Conservation (phyloP, 2,888 invertebrate genomes). For the Xestobium rufovillosum region DNA sequence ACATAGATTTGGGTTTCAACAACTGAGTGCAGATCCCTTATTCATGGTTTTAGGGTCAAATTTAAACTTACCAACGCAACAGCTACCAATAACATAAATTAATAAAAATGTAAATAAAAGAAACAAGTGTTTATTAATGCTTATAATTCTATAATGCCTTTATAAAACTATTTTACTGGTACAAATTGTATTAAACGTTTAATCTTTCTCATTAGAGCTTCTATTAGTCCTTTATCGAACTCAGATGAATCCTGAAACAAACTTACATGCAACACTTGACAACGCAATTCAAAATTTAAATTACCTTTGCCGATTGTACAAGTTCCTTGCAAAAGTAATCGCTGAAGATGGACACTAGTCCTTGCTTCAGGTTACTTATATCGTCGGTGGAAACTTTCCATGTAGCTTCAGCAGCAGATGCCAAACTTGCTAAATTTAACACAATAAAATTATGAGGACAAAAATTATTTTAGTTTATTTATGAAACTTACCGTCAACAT, state of each 20-base stretch:
- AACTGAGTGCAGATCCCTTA: no score
- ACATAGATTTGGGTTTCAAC: no score
- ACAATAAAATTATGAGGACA: constrained; percentile 4
- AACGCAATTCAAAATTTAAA: constrained; percentile 1
- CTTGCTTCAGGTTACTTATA: constrained; percentile 61
- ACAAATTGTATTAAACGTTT: constrained; percentile 76
- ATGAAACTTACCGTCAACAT: constrained; percentile 32
- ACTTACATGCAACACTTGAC: constrained; percentile 14
- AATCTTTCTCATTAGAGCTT: constrained; percentile 68
- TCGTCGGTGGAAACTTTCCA: constrained; percentile 56
- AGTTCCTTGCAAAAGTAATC: constrained; percentile 72
- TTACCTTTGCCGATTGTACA: constrained; percentile 57
- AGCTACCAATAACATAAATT: no score
- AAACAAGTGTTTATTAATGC: constrained; percentile 1
- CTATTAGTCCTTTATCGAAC: constrained; percentile 62
- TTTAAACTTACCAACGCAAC: no score
- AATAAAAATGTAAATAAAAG: no score
- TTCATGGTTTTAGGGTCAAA: no score
- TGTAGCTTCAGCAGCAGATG: constrained; percentile 44
- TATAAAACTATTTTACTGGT: constrained; percentile 44
- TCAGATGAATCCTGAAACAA: constrained; percentile 53
- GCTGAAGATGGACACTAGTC: constrained; percentile 64
- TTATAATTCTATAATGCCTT: not conserved
- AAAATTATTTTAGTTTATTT: constrained; percentile 8
- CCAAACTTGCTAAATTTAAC: constrained; percentile 37